Evolutionary conservation across 1,140 invertebrate genomes (phyloP).

Genomic region (Achatina immaculata): DNA sequence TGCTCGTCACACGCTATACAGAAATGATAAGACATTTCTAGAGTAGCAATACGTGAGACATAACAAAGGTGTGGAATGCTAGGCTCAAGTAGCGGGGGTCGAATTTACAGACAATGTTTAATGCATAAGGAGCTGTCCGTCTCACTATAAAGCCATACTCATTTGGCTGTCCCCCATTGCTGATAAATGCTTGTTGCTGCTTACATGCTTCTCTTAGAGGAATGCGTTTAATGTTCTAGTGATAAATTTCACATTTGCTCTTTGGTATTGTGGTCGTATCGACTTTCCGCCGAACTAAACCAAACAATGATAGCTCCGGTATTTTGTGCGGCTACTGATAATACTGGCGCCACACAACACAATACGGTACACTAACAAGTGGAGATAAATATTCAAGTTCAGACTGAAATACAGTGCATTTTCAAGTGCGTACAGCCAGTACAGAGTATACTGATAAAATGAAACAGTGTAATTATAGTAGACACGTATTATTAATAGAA

Average conservation of each 20-base stretch:
- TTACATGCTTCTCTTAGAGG: neutral
- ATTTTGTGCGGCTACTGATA: too few relatives aligned
- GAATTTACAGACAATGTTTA: conserved; percentile 4
- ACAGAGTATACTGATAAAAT: too few relatives aligned
- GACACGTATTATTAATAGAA: too few relatives aligned
- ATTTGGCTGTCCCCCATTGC: neutral
- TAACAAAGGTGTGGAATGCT: conserved; percentile 7
- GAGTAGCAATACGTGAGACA: conserved; percentile 2
- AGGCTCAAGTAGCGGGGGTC: conserved; percentile 5
- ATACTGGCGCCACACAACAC: too few relatives aligned
- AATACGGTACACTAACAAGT: too few relatives aligned
- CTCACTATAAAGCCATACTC: neutral
- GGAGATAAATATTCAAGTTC: too few relatives aligned
- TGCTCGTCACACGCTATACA: neutral
- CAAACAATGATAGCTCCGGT: neutral
- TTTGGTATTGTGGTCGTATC: neutral
- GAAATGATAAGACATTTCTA: neutral
- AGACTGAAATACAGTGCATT: too few relatives aligned
- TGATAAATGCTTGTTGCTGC: neutral
- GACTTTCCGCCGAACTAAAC: neutral
- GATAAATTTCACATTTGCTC: neutral
- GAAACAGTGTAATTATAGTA: too few relatives aligned
- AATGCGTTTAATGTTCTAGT: conserved; percentile 7
- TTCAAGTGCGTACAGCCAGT: too few relatives aligned
- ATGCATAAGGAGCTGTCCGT: neutral